Evolutionary conservation across 64 coral and sea anemone genomes (phyloP), one percentile per base, ranked within the genome.

Genomic region (Montipora sp.): DNA sequence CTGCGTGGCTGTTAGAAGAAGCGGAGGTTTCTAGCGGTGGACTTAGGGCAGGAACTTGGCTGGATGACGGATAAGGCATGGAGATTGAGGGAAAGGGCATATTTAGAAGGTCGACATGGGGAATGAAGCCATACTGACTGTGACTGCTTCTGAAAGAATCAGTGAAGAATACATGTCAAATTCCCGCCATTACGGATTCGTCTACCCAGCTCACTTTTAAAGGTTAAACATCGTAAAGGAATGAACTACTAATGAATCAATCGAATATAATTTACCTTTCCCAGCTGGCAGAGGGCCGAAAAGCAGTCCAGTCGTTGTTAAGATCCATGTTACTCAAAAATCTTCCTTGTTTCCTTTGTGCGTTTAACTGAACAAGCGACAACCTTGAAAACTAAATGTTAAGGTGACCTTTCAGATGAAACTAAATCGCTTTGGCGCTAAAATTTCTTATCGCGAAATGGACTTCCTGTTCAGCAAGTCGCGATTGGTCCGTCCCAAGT

Each of bases 51-150:
- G 10, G 6, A 12, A 12, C 72, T 75, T 75, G 72, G 72, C 72
- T 75, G 72, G 72, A 75, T 27, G 72, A 75, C 7, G 72, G 72
- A 75, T 75, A 75, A 75, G 24, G 24, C 72, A 75, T 27, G 72
- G 72, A 6, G 71, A 75, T 27, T 75, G 72, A 9, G 72, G 72
- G 72, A 75, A 74, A 75, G 20, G 20, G 20, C 70, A 75, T 75
- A 27, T 75, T 75, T 75, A 75, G 20, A 2, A 75, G 72, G 18
- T 75, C 72, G 19, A 27, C 7, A 45, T 75, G 6, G 23, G 51
- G 51, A 55, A 55, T 55, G 4, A 55, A 55, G 51, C 51, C 3
- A 55, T 55, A 55, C 51, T 55, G 72, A 75, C 72, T 75, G 72
- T 12, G 21, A 75, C 7, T 75, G 72, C 7, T 75, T 12, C 3